Percentiles rank a stretch among this genome's conserved stretches.
These are phyloP conservation scores for Ceryle rudis DNA, from an alignment of 2,797 vertebrate genomes.

Conservation along the genomic window DNA sequence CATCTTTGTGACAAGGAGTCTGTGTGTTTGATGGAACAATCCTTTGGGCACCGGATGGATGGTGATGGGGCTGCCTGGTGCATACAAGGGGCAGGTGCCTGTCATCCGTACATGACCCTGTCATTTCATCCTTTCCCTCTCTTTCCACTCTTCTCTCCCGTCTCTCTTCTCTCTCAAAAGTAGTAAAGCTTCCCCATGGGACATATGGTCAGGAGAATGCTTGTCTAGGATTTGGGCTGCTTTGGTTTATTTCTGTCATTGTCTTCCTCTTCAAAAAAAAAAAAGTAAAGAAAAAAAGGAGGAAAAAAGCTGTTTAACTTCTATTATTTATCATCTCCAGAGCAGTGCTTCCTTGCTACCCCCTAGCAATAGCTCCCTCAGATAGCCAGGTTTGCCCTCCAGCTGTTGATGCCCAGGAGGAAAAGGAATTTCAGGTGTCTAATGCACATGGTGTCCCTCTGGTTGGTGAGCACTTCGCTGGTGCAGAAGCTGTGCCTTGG, in stretches of 20 bases:
- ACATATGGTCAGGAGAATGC: neutral
- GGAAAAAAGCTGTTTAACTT: neutral
- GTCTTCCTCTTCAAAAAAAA: neutral
- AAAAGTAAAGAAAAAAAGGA: neutral
- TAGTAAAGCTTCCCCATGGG: neutral
- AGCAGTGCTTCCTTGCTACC: neutral
- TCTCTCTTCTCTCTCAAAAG: neutral
- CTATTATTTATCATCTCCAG: neutral
- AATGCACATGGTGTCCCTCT: neutral
- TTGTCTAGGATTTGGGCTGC: neutral
- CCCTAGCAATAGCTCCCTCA: neutral
- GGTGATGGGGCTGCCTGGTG: neutral
- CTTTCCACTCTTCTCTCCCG: neutral
- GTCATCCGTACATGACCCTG: neutral
- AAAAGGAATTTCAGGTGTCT: neutral
- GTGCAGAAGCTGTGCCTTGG: neutral
- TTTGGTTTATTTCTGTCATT: neutral
- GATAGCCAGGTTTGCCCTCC: neutral
- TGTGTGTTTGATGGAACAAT: neutral
- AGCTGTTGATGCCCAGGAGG: neutral
- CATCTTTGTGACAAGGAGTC: neutral
- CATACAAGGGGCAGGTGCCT: fast-evolving
- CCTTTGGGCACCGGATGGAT: neutral
- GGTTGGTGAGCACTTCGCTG: neutral
- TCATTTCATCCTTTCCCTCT: neutral